Base-by-base conservation (phyloP, 2,113 vertebrate genomes). In the Heteronetta atricapilla region DNA sequence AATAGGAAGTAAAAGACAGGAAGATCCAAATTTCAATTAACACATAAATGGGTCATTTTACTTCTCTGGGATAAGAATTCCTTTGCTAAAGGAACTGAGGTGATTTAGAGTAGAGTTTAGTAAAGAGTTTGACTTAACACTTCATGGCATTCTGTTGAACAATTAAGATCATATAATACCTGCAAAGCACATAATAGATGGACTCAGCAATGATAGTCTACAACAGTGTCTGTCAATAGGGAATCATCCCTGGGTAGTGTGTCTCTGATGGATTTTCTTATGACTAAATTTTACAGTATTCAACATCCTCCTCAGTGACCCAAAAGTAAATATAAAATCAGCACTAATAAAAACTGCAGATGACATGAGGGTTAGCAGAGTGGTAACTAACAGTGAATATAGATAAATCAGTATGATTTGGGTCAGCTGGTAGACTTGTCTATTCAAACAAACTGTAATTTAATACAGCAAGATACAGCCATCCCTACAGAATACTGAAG, bases 271-370 rank as follows among this genome's bases (percentile, higher is more conserved):
- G 53, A 79, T 89, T 91, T 94, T 50, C 53, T 87, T 82, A 58
- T 25, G 58, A 89, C 86, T 89, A 50, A 64, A 82, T 84, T 81
- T 81, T 84, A 78, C 60, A 82, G 38, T 64, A 88, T 84, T 97
- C 81, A 92, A 84, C 53, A 26, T 80, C 89, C 53, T 84, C 77
- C 73, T 91, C 50, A 33, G 80, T 96, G 86, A 76, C 86, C 80
- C 92, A 84, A 86, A 93, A 92, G 82, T 92, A 94, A 92, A 92
- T 88, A 95, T 58, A 82, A 96, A 86, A 90, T 86, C 42, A 94
- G 73, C 31, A 78, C 82, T 94, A 92, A 97, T 93, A 88, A 95
- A 92, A 95, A 58, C 69, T 89, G 69, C 66, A 88, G 77, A 66
- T 90, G 88, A 89, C 83, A 79, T 52, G 56, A 86, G 46, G 58